Conservation (phyloP, 2,888 invertebrate genomes). For the Sthenelais limicola region DNA sequence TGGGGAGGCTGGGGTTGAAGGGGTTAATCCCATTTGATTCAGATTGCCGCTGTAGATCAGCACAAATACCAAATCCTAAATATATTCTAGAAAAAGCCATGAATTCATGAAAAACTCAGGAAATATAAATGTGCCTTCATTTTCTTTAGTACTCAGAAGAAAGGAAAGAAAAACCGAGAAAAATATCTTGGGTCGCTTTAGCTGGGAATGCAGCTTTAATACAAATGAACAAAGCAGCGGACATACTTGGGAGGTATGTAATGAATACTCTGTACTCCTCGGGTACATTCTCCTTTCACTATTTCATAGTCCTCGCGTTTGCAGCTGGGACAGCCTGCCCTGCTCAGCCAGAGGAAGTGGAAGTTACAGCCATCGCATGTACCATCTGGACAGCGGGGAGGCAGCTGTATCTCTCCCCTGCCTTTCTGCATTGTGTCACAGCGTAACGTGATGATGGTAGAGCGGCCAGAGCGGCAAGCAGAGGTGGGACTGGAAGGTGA, state of each 20-base stretch:
- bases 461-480: constrained; percentile 75
- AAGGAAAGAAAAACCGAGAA: no score
- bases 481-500: constrained; percentile 69
- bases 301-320: constrained; percentile 66
- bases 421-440: constrained; percentile 73
- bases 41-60: no score
- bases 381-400: constrained; percentile 75
- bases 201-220: background rate
- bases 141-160: no score
- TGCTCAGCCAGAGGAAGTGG: constrained; percentile 75
- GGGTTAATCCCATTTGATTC: no score
- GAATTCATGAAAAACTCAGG: no score
- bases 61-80: no score
- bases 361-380: constrained; percentile 79
- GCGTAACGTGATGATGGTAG: constrained; percentile 75
- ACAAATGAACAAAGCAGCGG: background rate
- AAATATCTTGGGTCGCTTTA: no score
- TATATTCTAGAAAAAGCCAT: no score
- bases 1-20: no score
- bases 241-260: constrained; percentile 69
- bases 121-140: no score
- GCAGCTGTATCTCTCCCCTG: constrained; percentile 67
- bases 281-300: constrained; percentile 76
- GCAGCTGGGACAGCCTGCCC: constrained; percentile 76
- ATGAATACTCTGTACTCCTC: constrained; percentile 75